phyloP scores from a whole-genome alignment of 2,797 vertebrate species.

The Neosilurus hyrtlii region DNA sequence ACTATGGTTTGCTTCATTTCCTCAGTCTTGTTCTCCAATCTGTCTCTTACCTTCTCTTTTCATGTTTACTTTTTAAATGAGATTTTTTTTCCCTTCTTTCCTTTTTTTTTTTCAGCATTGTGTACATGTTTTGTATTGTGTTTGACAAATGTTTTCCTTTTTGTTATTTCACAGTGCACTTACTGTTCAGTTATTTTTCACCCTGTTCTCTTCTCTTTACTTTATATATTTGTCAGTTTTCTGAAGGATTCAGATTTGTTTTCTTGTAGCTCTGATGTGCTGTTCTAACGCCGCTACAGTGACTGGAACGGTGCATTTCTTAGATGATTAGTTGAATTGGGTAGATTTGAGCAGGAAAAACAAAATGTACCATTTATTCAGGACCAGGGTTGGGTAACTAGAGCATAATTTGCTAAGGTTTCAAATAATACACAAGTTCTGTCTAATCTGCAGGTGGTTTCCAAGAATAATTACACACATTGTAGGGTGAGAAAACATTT shows the following conservation, averaged over 20 bases:
- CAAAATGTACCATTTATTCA: not conserved
- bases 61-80: not conserved
- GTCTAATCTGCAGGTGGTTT: not conserved
- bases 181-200: not conserved
- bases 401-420: not conserved
- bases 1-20: constrained; percentile 8
- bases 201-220: not conserved
- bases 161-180: not conserved
- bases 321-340: not conserved
- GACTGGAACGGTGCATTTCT: not conserved
- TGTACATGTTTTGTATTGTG: not conserved
- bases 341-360: not conserved
- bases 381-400: not conserved
- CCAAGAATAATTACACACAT: not conserved
- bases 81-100: not conserved
- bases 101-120: not conserved
- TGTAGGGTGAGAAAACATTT: not conserved
- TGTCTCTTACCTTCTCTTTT: not conserved
- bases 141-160: not conserved
- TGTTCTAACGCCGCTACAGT: not conserved
- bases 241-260: too few relatives aligned
- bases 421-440: not conserved
- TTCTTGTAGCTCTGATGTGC: not conserved
- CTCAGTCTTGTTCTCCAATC: not conserved
- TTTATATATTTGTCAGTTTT: not conserved